phyloP scores from a whole-genome alignment of 1,140 invertebrate genomes.

The Trachelipus rathkii region DNA sequence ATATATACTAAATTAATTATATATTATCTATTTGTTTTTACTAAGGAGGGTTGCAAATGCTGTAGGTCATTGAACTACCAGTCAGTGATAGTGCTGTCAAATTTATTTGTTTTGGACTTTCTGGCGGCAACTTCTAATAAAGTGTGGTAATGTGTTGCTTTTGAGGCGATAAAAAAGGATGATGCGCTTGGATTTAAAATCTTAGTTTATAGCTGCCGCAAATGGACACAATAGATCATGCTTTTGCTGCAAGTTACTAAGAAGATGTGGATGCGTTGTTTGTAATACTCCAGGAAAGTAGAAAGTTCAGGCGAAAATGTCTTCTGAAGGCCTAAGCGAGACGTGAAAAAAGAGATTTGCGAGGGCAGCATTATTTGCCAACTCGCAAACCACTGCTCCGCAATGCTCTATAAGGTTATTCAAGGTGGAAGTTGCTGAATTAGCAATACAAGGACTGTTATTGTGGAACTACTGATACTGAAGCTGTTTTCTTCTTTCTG shows the following conservation, averaged over 20 bases:
- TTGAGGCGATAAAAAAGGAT: slow-evolving; percentile 69
- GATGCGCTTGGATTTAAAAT: slow-evolving; percentile 68
- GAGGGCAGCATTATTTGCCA: no score
- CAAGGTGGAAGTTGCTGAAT: slow-evolving; percentile 4
- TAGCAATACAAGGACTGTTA: slow-evolving; percentile 12
- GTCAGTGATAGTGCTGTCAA: no score
- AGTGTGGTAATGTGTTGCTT: slow-evolving; percentile 73
- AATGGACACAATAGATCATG: slow-evolving; percentile 77
- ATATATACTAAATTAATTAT: no score
- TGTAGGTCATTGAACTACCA: no score
- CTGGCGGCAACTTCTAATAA: slow-evolving; percentile 78
- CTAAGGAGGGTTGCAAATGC: no score
- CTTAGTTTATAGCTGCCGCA: slow-evolving; percentile 70
- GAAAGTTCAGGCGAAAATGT: no score
- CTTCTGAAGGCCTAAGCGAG: no score
- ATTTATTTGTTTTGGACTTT: slow-evolving; percentile 60
- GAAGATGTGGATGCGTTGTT: no score
- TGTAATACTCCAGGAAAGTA: no score
- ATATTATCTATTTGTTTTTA: no score
- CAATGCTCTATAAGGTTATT: neutral
- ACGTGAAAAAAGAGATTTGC: no score
- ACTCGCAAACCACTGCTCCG: neutral
- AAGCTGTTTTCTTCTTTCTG: neutral
- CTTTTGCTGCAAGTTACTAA: no score
- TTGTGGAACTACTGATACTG: slow-evolving; percentile 19